Percentiles rank a stretch among this genome's conserved stretches.
Conservation (phyloP, 2,797 vertebrate species). For the Thaleichthys pacificus region DNA sequence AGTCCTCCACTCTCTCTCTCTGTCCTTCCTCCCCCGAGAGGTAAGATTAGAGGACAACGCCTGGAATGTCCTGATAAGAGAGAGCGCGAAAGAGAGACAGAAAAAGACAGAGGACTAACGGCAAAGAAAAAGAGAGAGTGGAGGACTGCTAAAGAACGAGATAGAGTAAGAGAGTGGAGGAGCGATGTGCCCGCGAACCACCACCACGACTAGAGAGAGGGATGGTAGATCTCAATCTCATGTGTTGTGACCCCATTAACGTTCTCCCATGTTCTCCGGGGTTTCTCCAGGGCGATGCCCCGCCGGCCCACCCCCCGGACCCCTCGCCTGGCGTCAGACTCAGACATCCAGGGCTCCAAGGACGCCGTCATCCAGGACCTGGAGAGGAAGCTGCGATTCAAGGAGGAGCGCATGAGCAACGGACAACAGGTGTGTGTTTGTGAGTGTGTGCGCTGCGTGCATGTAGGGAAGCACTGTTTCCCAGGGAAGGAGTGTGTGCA, state of each 20-base stretch:
- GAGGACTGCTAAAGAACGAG: neutral
- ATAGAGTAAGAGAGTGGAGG: neutral
- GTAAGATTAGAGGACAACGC: constrained; percentile 64
- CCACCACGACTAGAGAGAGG: neutral
- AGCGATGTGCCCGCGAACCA: neutral
- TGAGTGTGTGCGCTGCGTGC: constrained; percentile 10
- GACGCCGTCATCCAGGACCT: constrained; percentile 97
- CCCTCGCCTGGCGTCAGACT: constrained; percentile 86
- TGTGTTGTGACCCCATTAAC: neutral
- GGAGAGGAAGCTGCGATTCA: constrained; percentile 97
- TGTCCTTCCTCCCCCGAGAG: constrained; percentile 60
- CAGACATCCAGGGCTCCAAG: constrained; percentile 97
- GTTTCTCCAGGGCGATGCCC: constrained; percentile 66
- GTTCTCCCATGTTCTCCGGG: constrained; percentile 2
- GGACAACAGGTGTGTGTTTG: constrained; percentile 77
- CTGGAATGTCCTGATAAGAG: constrained; percentile 64
- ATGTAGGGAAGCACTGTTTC: constrained; percentile 19
- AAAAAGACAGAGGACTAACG: neutral
- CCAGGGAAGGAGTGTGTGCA: constrained; percentile 27
- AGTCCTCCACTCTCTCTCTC: constrained; percentile 5
- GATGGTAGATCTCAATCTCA: neutral
- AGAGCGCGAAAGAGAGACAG: neutral
- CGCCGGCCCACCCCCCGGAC: constrained; percentile 74
- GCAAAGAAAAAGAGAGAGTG: neutral
- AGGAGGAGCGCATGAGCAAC: constrained; percentile 93